Percentiles rank a stretch among this genome's conserved stretches.
phyloP scores from a whole-genome alignment of 2,888 invertebrate genomes.

The Tricholauxania praeusta region DNA sequence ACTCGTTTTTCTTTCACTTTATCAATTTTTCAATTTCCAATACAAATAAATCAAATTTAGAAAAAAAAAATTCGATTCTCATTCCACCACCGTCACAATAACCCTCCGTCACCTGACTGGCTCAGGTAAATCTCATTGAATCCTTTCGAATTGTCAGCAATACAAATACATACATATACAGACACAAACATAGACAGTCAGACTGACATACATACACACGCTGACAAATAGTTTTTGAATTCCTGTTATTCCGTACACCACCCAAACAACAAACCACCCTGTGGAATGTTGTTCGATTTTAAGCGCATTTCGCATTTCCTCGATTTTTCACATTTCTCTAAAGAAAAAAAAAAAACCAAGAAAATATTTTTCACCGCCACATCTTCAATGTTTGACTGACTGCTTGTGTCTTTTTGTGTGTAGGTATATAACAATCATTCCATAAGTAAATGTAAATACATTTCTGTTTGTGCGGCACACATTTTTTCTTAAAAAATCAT shows the following conservation, averaged over 20 bases:
- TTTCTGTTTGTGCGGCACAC: too few species aligned
- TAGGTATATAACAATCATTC: neutral
- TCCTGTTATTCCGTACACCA: neutral
- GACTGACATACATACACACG: neutral
- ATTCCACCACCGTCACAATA: neutral
- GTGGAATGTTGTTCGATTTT: conserved; percentile 5
- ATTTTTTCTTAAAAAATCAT: too few species aligned
- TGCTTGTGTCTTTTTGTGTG: neutral
- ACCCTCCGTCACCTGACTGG: neutral
- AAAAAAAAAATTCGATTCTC: conserved; percentile 2
- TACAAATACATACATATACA: neutral
- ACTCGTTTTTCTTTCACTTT: neutral
- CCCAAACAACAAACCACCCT: neutral
- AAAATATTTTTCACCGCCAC: too few species aligned
- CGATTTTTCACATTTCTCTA: neutral
- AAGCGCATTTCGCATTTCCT: conserved; percentile 7
- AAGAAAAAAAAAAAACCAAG: too few species aligned
- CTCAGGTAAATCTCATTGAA: conserved; percentile 18
- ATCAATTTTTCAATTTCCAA: conserved; percentile 12
- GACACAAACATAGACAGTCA: neutral
- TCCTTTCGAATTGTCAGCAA: conserved; percentile 20
- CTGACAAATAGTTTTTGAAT: conserved; percentile 4
- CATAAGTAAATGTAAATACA: too few species aligned
- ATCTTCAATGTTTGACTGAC: too few species aligned
- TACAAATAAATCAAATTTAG: conserved; percentile 13